Percentiles rank a stretch among this genome's conserved stretches.
These are phyloP conservation scores for Eclectus roratus DNA, from an alignment of 2,113 vertebrate species.

Conservation along the genomic window DNA sequence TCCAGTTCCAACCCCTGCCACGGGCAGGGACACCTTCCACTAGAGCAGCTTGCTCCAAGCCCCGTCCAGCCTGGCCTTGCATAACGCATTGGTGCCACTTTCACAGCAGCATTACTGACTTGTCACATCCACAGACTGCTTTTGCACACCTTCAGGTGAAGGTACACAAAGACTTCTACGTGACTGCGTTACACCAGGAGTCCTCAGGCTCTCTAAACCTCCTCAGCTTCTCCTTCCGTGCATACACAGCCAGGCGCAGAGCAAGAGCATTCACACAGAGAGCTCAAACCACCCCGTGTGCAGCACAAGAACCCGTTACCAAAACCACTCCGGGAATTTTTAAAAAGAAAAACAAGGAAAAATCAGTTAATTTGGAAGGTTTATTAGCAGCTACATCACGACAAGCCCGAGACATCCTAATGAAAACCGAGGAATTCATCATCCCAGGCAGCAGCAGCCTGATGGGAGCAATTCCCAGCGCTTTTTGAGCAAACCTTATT, in stretches of 20 bases:
- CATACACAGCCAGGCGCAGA: background rate
- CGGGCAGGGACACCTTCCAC: background rate
- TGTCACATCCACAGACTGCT: background rate
- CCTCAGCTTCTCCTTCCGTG: background rate
- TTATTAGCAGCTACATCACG: background rate
- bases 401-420: background rate
- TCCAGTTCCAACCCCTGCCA: background rate
- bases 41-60: background rate
- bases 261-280: background rate
- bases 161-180: rapidly evolving
- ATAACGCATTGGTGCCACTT: rapidly evolving
- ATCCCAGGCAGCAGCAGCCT: background rate
- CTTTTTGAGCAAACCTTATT: background rate
- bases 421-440: background rate
- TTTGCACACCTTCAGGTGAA: background rate
- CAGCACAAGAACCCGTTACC: background rate
- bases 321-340: background rate
- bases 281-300: background rate
- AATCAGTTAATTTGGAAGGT: background rate
- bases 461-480: background rate
- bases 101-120: background rate
- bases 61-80: background rate
- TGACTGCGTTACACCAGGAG: background rate
- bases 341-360: background rate
- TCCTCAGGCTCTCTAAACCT: background rate